A percentile compares a stretch with the other conserved stretches of the same genome.
These are phyloP conservation scores for Eupithecia subfuscata DNA, from an alignment of 2,888 invertebrate genomes.

Conservation along the genomic window DNA sequence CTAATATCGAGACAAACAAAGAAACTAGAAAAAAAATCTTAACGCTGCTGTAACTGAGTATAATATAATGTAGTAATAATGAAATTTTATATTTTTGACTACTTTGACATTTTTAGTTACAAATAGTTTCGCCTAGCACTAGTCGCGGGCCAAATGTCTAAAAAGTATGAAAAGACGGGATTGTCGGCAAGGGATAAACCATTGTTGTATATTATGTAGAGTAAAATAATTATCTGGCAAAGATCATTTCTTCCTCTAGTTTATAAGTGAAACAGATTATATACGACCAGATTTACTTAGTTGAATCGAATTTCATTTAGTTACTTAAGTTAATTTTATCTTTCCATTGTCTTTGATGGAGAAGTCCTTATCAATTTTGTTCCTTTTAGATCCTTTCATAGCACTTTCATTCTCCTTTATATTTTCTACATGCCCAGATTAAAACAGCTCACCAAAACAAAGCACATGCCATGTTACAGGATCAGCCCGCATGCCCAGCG, in stretches of 20 bases:
- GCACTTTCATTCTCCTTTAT: background rate
- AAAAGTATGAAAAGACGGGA: too few species aligned
- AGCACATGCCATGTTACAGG: constrained; percentile 21
- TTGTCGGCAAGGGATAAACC: too few species aligned
- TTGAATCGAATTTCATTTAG: too few species aligned
- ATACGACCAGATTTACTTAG: too few species aligned
- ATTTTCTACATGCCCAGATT: background rate
- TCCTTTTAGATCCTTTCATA: background rate
- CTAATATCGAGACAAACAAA: background rate
- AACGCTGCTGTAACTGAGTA: background rate
- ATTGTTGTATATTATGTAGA: too few species aligned
- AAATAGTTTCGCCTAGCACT: constrained; percentile 37
- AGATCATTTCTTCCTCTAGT: too few species aligned
- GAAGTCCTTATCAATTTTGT: background rate
- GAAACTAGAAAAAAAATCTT: background rate
- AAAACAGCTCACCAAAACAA: background rate
- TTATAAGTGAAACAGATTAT: too few species aligned
- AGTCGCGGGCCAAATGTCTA: constrained; percentile 15
- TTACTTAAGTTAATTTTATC: too few species aligned
- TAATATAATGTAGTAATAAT: background rate
- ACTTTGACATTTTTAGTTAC: background rate
- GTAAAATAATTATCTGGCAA: too few species aligned
- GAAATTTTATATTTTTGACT: background rate
- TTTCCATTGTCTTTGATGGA: background rate
- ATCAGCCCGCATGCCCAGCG: too few species aligned